Evolutionary conservation across 92 coral and sea anemone genomes (phyloP), one percentile per base, ranked within the genome.

Genomic region (Porites rus): DNA sequence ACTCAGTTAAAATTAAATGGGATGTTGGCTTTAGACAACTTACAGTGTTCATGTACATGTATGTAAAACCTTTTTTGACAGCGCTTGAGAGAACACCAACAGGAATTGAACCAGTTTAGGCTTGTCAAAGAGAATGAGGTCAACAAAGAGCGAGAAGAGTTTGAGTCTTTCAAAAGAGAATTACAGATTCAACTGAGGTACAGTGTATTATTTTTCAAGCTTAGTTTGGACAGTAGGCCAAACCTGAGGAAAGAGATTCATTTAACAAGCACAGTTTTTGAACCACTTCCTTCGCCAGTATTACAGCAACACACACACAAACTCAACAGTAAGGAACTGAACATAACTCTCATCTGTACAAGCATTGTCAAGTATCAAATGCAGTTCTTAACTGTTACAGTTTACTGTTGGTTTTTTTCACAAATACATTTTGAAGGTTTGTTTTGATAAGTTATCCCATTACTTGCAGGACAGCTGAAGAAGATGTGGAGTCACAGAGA

Each of bases 401-500:
- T 38, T 38, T 38, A 5, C 46, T n/a, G 0, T 10, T 54, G 14
- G 60, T 14, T 56, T 56, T 56, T 62, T 16, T 28, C 9, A 69
- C 25, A 9, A 69, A 22, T 1, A 12, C 43, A 69, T 6, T 10
- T 8, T 7, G 31, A 18, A 56, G 14, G 16, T 10, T 56, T 22
- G 31, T 14, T 14, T 31, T 71, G 38, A 25, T 38, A 19, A 16
- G 31, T 43, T 51, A 18, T 75, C 61, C 21, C 31, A 7, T 25
- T 56, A 10, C 16, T 59, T 65, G 31, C 66, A 96, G 99, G 87
- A 85, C 92, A 71, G 98, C 96, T 77, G 99, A 96, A 79, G 96
- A 94, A 65, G 99, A 96, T 80, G 92, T 92, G 24, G 98, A 96
- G 72, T 88, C 89, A 3, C 99, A 95, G 80, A 92, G 95, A 51